Evolutionary conservation across 2,888 invertebrate species (phyloP), one percentile per base, ranked within the genome.

Genomic region (Julus scandinavius): DNA sequence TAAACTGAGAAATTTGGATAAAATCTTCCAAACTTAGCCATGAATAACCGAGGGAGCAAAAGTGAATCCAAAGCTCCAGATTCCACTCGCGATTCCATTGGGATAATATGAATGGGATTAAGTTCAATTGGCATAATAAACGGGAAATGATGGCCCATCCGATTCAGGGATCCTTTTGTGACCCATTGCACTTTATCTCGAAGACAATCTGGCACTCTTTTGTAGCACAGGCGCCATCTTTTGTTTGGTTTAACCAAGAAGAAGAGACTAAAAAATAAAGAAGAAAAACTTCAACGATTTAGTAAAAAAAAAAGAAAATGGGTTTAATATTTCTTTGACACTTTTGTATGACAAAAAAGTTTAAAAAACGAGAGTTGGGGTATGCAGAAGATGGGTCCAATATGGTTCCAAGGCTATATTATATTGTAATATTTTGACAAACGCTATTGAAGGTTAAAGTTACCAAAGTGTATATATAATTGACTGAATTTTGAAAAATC

Each of bases 1-100:
- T 72, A 72, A 72, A 72, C 29, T 72, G 72, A 72, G 72, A 72
- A 72, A 72, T 72, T 72, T 72, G 72, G 72, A 72, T 72, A 72
- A 72, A 72, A 72, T 72, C 72, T 72, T 29, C 29, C 72, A 72
- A 72, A 72, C 29, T 7, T n/a, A 29, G 72, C 29, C 13, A 72
- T 29, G 29, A 13, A 72, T 29, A 29, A 63, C 7, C 5, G 7
- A 20, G n/a, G 20, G 63, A 63, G 72, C 72, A 29, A 72, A 72
- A 72, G 29, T 29, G 29, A 72, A 29, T 72, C 72, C 58, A 11
- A 9, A 72, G 72, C 72, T 72, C 72, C 29, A 72, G 29, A 72
- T 72, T 72, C 72, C 72, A 29, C 29, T 72, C 11, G 72, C 29
- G n/a, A 29, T 72, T 72, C 72, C 29, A 72, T 29, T 72, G 72